Evolutionary conservation across 2,888 invertebrate genomes (phyloP).

Genomic region (Belgica antarctica): DNA sequence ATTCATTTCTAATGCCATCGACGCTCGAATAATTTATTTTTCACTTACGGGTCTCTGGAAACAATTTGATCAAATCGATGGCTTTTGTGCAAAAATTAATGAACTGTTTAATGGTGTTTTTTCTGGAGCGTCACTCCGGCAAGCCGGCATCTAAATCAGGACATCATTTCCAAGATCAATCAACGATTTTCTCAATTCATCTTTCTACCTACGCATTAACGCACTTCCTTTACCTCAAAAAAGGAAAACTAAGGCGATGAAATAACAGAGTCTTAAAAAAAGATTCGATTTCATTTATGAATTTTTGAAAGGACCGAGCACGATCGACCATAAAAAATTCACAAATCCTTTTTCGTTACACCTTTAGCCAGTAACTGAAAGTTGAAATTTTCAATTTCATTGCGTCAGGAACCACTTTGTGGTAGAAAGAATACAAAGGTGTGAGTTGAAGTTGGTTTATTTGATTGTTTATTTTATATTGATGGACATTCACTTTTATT

Average conservation of each 20-base stretch:
- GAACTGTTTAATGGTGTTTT: conserved; percentile 40
- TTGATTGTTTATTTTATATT: too few species aligned
- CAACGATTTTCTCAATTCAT: neutral
- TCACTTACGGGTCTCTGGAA: neutral
- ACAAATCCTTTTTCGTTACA: conserved; percentile 41
- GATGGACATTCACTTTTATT: too few species aligned
- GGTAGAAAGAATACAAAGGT: too few species aligned
- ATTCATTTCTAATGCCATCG: conserved; percentile 37
- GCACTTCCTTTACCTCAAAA: conserved; percentile 29
- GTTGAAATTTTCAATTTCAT: conserved; percentile 34
- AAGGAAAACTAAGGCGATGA: conserved; percentile 1
- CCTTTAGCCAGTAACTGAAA: conserved; percentile 32
- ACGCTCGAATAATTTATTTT: too few species aligned
- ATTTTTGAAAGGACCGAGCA: conserved; percentile 36
- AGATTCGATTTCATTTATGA: conserved; percentile 43
- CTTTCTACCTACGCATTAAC: conserved; percentile 41
- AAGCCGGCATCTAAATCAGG: neutral
- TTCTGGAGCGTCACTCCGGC: neutral
- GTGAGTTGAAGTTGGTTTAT: too few species aligned
- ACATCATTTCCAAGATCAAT: conserved; percentile 14
- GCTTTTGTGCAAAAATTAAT: conserved; percentile 41
- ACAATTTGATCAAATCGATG: conserved; percentile 14
- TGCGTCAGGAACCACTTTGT: too few species aligned
- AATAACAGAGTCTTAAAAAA: conserved; percentile 4
- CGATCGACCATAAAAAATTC: conserved; percentile 43